Conservation (phyloP, 2,113 vertebrate genomes). For the Chloropsis hardwickii region DNA sequence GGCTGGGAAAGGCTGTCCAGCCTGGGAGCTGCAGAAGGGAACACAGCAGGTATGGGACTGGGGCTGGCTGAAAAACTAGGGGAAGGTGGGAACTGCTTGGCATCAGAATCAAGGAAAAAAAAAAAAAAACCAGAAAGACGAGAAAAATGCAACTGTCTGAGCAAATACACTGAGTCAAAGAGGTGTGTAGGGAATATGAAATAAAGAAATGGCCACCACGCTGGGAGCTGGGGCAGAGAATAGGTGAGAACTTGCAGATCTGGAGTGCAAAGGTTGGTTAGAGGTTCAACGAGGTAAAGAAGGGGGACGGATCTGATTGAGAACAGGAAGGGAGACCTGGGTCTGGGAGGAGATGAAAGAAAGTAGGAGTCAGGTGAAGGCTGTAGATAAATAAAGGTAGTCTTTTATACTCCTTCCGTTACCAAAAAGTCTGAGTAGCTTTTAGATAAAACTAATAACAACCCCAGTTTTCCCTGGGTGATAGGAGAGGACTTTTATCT, state of each 20-base stretch:
- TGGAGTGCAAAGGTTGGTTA: not conserved
- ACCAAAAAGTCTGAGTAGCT: not conserved
- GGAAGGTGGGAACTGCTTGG: not conserved
- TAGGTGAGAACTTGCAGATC: not conserved
- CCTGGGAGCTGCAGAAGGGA: not conserved
- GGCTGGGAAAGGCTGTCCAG: not conserved
- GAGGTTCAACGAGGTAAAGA: not conserved
- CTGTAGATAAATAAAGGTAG: not conserved
- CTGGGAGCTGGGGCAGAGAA: not conserved
- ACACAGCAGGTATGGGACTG: not conserved
- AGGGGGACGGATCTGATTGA: not conserved
- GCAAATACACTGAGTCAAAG: not conserved
- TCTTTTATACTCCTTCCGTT: not conserved
- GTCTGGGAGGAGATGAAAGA: not conserved
- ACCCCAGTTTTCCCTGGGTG: not conserved
- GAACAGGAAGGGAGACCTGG: not conserved
- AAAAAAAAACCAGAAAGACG: not conserved
- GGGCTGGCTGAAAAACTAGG: not conserved
- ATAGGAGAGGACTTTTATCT: not conserved
- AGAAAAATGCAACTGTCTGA: not conserved
- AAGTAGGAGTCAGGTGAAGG: not conserved
- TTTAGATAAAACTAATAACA: not conserved
- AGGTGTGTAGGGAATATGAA: not conserved
- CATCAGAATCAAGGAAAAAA: not conserved
- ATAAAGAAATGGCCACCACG: not conserved